A percentile compares a stretch with the other conserved stretches of the same genome.
Conservation (phyloP, 2,888 invertebrate species). For the Amblyteles armatorius region DNA sequence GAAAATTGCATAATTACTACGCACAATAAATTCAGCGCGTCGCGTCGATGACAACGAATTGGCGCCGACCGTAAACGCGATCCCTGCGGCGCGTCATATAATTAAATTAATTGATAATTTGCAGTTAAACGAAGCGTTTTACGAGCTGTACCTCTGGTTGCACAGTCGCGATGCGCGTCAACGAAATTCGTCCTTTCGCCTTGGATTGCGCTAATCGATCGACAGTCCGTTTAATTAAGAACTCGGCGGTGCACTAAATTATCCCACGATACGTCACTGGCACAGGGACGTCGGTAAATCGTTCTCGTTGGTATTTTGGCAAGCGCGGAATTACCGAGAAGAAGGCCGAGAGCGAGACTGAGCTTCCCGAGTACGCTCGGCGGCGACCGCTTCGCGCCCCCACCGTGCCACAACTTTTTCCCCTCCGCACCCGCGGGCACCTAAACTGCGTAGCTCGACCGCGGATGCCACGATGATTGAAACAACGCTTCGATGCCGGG, state of each 20-base stretch:
- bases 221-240: conserved; percentile 53
- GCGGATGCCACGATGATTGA: conserved; percentile 23
- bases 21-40: not conserved
- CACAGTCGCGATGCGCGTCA: not conserved
- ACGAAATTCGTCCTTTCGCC: not conserved
- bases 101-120: conserved; percentile 11
- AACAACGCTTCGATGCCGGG: conserved; percentile 3
- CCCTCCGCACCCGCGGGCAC: conserved; percentile 40
- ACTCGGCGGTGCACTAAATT: conserved; percentile 53
- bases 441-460: conserved; percentile 37
- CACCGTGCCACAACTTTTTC: conserved; percentile 38
- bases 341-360: conserved; percentile 71
- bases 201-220: conserved; percentile 2
- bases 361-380: conserved; percentile 52
- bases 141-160: conserved; percentile 24
- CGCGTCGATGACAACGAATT: not conserved
- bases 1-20: not conserved
- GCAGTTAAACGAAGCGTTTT: conserved; percentile 1
- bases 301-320: conserved; percentile 42
- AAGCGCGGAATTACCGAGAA: conserved; percentile 67
- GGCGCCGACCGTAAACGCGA: not conserved
- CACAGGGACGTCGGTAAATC: not conserved
- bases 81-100: not conserved
- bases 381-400: conserved; percentile 33
- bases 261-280: conserved; percentile 10